Percentiles rank a stretch among this genome's conserved stretches.
Conservation (phyloP, 2,888 invertebrate genomes). For the Pyrrhosoma nymphula region DNA sequence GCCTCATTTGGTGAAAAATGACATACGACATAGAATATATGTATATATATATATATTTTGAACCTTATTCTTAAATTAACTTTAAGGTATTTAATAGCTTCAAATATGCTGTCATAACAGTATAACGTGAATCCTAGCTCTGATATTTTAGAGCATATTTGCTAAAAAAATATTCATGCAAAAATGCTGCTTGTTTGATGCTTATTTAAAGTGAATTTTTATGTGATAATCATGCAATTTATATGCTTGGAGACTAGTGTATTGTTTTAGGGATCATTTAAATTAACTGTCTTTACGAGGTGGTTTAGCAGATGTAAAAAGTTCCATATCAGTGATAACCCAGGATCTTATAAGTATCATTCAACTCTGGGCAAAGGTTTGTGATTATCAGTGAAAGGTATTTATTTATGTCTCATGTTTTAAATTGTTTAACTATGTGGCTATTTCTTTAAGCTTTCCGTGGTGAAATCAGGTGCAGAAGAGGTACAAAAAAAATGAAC, state of each 20-base stretch:
- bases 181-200: not conserved
- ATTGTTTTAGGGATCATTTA: not conserved
- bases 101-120: not conserved
- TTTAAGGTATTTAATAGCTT: not conserved
- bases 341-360: not conserved
- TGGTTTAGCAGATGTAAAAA: not conserved
- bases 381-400: not conserved
- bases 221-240: slow-evolving; percentile 2
- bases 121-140: not conserved
- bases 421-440: not conserved
- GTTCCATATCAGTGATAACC: not conserved
- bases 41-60: not conserved
- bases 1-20: not conserved
- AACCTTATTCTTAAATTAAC: not conserved
- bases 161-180: not conserved
- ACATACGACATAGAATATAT: not conserved
- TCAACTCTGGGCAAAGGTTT: not conserved
- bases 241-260: not conserved
- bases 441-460: not conserved
- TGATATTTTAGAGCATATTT: not conserved
- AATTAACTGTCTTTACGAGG: not conserved
- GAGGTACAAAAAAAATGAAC: no score
- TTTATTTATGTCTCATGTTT: not conserved
- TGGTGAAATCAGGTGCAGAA: not conserved
- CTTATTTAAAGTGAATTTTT: not conserved